These are phyloP conservation scores for Dendrocopos noguchii DNA, from an alignment of 2,113 vertebrate species.

Conservation along the genomic window DNA sequence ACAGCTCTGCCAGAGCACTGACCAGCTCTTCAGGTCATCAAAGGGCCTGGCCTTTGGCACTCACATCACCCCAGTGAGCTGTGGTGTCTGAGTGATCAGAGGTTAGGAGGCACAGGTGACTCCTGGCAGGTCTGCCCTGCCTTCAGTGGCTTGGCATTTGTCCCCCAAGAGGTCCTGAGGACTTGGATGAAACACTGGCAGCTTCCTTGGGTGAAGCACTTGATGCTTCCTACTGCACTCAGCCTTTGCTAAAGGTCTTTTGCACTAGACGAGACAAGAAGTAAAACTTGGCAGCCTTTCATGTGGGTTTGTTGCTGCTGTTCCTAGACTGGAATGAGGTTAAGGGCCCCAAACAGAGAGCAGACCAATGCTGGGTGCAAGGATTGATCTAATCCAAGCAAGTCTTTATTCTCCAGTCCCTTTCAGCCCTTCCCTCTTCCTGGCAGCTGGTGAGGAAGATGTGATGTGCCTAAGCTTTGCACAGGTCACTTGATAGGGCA, in stretches of 20 bases:
- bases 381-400: not conserved
- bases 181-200: not conserved
- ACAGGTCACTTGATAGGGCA: not conserved
- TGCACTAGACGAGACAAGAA: not conserved
- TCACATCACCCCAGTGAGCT: not conserved
- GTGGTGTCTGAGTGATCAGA: not conserved
- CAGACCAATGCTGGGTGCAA: not conserved
- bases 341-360: not conserved
- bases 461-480: not conserved
- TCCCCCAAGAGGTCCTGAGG: not conserved
- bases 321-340: not conserved
- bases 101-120: not conserved
- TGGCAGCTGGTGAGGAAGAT: not conserved
- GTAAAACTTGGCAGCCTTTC: not conserved
- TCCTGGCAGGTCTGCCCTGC: not conserved
- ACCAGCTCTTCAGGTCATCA: slow-evolving; percentile 14
- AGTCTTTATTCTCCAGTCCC: too few relatives aligned
- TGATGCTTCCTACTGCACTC: not conserved
- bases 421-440: not conserved
- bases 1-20: not conserved
- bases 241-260: not conserved
- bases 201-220: not conserved
- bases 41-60: not conserved
- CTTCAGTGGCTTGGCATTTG: not conserved
- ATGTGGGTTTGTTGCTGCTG: not conserved